phyloP scores from a whole-genome alignment of 35 echinoderm and acorn worm species.

The Acanthaster planci region DNA sequence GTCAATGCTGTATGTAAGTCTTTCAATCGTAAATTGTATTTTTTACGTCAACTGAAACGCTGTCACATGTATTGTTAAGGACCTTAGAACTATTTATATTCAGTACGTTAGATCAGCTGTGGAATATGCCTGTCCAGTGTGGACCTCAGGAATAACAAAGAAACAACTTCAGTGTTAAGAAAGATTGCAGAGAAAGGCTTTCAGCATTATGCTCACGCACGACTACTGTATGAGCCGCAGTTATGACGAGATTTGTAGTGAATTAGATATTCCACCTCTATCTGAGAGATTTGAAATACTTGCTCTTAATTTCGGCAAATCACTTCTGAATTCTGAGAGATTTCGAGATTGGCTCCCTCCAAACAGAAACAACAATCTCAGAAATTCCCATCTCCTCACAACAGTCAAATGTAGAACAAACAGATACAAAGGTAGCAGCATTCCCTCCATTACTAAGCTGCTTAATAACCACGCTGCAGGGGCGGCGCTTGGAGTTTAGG shows the following conservation, averaged over 20 bases:
- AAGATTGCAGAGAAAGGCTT: no score
- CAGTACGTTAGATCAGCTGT: background rate
- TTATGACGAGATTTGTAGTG: no score
- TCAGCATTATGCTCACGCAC: no score
- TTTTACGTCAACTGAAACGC: background rate
- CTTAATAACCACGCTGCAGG: no score
- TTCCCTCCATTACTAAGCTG: no score
- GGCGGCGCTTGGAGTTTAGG: no score
- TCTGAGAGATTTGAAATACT: background rate
- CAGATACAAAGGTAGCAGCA: no score
- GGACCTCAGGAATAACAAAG: no score
- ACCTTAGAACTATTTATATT: background rate
- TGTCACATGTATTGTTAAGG: background rate
- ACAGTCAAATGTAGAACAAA: background rate
- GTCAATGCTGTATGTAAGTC: background rate
- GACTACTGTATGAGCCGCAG: no score
- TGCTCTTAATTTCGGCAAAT: conserved; percentile 1
- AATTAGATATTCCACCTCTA: background rate
- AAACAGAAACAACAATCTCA: background rate
- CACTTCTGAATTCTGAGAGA: background rate
- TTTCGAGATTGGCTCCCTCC: background rate
- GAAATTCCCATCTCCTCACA: background rate
- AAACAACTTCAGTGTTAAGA: no score
- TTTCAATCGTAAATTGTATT: background rate
- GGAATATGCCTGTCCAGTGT: background rate